These are phyloP conservation scores for Spea bombifrons DNA, from an alignment of 2,113 vertebrate genomes.

Conservation along the genomic window DNA sequence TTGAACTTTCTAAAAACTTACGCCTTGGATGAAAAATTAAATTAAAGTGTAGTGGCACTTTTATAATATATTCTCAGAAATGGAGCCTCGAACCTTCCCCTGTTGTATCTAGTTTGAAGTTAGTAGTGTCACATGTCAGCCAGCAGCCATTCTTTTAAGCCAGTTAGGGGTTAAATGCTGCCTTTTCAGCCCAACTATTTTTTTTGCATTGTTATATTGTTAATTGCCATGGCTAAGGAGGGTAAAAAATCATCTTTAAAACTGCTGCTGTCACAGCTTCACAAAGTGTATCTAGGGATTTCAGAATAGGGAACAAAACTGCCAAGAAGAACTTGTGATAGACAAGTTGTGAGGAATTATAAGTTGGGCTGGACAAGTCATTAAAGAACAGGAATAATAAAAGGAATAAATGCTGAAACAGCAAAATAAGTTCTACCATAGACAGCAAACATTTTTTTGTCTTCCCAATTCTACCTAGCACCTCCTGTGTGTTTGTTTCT, in stretches of 20 bases:
- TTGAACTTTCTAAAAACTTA: neutral
- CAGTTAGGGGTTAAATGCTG: conserved; percentile 36
- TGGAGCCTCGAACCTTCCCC: conserved; percentile 12
- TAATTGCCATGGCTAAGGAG: conserved; percentile 44
- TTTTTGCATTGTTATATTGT: conserved; percentile 35
- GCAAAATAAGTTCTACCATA: conserved; percentile 6
- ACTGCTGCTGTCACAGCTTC: conserved; percentile 41
- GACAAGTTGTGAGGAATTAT: conserved; percentile 35
- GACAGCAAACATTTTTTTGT: neutral
- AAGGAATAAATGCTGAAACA: conserved; percentile 32
- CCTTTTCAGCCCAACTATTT: conserved; percentile 34
- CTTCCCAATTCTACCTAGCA: neutral
- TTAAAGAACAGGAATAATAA: conserved; percentile 35
- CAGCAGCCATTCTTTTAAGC: conserved; percentile 28
- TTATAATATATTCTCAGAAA: conserved; percentile 23
- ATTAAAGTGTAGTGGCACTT: neutral
- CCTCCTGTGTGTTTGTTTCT: too few relatives aligned
- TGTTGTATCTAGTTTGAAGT: conserved; percentile 10
- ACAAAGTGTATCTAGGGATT: conserved; percentile 34
- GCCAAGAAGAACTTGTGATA: conserved; percentile 37
- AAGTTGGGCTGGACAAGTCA: conserved; percentile 35
- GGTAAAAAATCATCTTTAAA: conserved; percentile 39
- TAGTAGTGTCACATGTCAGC: conserved; percentile 23
- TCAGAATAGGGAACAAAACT: conserved; percentile 41
- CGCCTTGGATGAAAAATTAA: neutral